These are phyloP conservation scores for Opisthocomus hoazin DNA, from an alignment of 2,113 vertebrate species.

Conservation along the genomic window DNA sequence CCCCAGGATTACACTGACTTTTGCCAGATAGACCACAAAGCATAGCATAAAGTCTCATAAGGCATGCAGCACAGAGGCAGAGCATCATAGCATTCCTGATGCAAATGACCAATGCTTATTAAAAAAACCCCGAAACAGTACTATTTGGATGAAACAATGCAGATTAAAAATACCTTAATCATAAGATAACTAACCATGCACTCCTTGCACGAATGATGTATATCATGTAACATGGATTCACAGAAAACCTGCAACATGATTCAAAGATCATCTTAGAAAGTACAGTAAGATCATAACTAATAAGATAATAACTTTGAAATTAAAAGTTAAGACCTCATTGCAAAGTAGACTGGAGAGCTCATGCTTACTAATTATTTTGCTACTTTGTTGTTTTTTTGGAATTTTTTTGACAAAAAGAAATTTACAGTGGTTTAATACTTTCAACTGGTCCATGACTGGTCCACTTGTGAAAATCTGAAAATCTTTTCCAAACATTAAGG, in stretches of 20 bases:
- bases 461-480: background rate
- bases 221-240: background rate
- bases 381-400: background rate
- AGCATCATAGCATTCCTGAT: background rate
- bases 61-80: background rate
- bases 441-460: background rate
- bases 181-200: background rate
- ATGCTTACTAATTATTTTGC: background rate
- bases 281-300: background rate
- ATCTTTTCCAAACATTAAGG: background rate
- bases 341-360: background rate
- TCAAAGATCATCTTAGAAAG: background rate
- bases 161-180: background rate
- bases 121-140: background rate
- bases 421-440: background rate
- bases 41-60: background rate
- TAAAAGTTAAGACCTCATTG: background rate
- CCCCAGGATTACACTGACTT: background rate
- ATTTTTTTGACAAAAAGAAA: too few relatives aligned
- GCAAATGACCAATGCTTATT: background rate
- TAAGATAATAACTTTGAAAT: background rate
- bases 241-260: background rate
- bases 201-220: background rate
- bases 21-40: background rate
- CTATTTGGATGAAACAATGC: background rate